These are phyloP conservation scores for Caenorhabditis sp. DNA, from an alignment of 2,888 invertebrate genomes.

Conservation along the genomic window DNA sequence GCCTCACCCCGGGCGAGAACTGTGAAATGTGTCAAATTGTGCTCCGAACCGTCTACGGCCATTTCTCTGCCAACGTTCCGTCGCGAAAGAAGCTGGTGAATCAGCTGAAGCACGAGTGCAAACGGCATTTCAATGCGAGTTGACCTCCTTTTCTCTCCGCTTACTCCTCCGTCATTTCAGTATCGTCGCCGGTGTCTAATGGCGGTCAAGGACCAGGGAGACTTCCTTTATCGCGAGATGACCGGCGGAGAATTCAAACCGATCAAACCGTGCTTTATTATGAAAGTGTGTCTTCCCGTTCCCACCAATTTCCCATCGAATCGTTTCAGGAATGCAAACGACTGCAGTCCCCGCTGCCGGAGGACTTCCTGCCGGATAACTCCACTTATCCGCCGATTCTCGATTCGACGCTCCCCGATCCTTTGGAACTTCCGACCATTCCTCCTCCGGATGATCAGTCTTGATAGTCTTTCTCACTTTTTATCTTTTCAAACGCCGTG, in stretches of 20 bases:
- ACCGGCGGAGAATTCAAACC: slow-evolving; percentile 63
- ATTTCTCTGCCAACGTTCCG: slow-evolving; percentile 64
- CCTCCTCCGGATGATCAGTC: slow-evolving; percentile 23
- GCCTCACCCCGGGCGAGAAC: slow-evolving; percentile 64
- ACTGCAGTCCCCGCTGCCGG: slow-evolving; percentile 59
- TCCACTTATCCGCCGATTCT: slow-evolving; percentile 28
- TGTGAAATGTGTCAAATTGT: slow-evolving; percentile 67
- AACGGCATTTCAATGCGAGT: slow-evolving; percentile 71
- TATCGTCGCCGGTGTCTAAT: slow-evolving; percentile 68
- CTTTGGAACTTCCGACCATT: slow-evolving; percentile 3
- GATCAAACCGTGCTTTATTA: slow-evolving; percentile 58
- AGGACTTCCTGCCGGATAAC: slow-evolving; percentile 43
- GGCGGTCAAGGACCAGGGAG: slow-evolving; percentile 61
- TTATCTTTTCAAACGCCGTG: not conserved
- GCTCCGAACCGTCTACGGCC: slow-evolving; percentile 66
- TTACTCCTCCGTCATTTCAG: slow-evolving; percentile 43
- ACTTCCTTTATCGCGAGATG: slow-evolving; percentile 61
- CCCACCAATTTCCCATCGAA: not conserved
- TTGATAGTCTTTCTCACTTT: not conserved
- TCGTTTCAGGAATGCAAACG: slow-evolving; percentile 61
- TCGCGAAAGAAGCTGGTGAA: slow-evolving; percentile 58
- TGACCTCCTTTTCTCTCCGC: too few relatives aligned
- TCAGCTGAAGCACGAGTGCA: slow-evolving; percentile 74
- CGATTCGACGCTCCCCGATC: not conserved
- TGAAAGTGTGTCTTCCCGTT: slow-evolving; percentile 35